phyloP scores from a whole-genome alignment of 92 coral and sea anemone species.

The Umimayanthus kanabou region DNA sequence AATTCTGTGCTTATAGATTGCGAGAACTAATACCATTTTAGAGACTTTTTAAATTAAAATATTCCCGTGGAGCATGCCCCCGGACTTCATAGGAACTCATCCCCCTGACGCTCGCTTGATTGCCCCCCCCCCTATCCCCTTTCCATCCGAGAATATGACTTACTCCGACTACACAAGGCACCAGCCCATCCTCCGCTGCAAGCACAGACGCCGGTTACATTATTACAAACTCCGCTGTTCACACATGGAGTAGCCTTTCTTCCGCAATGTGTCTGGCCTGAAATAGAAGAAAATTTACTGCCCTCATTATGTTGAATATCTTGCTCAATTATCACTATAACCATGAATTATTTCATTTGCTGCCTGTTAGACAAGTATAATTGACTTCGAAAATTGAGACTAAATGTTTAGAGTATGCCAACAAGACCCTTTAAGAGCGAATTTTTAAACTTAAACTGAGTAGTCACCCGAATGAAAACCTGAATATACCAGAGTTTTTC shows the following conservation, averaged over 20 bases:
- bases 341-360: background rate
- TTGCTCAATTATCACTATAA: background rate
- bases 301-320: background rate
- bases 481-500: background rate
- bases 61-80: too few species aligned
- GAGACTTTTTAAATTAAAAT: too few species aligned
- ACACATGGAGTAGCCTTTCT: background rate
- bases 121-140: too few species aligned
- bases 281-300: too few species aligned
- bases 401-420: background rate
- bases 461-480: background rate
- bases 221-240: conserved; percentile 8
- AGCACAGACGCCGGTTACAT: background rate
- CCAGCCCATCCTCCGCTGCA: conserved; percentile 11
- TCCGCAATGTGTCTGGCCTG: too few species aligned
- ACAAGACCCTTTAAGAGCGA: background rate
- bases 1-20: too few species aligned
- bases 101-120: too few species aligned
- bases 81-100: too few species aligned
- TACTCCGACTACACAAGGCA: background rate
- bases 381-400: background rate
- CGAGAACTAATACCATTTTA: too few species aligned
- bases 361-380: background rate
- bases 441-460: background rate
- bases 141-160: background rate